phyloP scores from a whole-genome alignment of 2,888 invertebrate species.

The Gastracanthus pulcherrimus region DNA sequence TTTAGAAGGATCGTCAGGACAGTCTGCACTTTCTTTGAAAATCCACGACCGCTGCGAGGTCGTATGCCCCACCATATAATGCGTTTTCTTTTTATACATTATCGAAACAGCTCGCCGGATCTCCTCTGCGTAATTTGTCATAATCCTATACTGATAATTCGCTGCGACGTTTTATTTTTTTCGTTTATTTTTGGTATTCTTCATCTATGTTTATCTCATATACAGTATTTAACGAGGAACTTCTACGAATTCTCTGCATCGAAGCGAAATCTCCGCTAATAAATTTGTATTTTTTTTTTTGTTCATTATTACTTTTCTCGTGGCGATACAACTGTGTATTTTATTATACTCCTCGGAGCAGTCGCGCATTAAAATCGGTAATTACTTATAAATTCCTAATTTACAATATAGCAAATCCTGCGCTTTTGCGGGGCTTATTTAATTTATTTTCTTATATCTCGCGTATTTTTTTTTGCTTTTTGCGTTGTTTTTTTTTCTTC shows the following conservation, averaged over 20 bases:
- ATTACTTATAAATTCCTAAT: constrained; percentile 36
- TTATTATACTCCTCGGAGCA: constrained; percentile 5
- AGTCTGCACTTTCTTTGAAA: constrained; percentile 5
- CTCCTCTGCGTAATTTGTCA: neutral
- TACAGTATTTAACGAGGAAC: constrained; percentile 13
- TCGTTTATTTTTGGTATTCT: neutral
- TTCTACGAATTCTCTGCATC: constrained; percentile 27
- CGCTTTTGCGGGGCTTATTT: neutral
- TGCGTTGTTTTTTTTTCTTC: neutral
- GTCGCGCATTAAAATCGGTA: constrained; percentile 23
- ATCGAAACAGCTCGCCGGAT: neutral
- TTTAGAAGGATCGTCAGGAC: neutral
- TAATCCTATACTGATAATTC: no score
- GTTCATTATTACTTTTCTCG: neutral
- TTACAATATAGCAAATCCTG: constrained; percentile 36
- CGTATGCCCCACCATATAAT: neutral
- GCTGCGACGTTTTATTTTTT: no score
- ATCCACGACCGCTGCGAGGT: constrained; percentile 38
- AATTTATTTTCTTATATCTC: neutral
- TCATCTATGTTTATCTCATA: neutral
- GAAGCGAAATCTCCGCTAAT: constrained; percentile 26
- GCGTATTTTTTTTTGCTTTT: neutral
- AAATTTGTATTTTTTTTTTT: constrained; percentile 10
- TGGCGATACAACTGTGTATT: no score
- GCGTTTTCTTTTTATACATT: neutral